Evolutionary conservation across 2,888 invertebrate genomes (phyloP).

Genomic region (Helicoverpa assulta): DNA sequence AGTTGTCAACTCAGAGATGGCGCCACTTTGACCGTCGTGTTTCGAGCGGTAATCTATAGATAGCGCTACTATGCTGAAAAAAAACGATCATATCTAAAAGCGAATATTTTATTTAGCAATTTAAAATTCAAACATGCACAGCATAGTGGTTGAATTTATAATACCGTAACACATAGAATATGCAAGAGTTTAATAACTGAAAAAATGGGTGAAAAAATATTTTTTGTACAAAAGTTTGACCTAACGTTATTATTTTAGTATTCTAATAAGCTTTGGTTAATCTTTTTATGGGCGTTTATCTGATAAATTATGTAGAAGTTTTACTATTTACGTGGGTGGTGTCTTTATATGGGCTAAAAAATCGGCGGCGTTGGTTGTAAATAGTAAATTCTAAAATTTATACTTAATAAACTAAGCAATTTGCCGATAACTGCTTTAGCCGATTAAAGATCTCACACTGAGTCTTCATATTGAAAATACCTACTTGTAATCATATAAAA

Average conservation of each 20-base stretch:
- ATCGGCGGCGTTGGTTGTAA: neutral
- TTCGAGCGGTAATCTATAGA: conserved; percentile 23
- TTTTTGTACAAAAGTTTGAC: conserved; percentile 7
- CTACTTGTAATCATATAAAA: too few species aligned
- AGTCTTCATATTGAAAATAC: too few species aligned
- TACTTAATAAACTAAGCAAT: too few species aligned
- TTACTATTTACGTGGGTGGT: neutral
- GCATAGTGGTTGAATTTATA: conserved; percentile 30
- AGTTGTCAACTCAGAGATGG: conserved; percentile 20
- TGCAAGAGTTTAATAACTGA: conserved; percentile 30
- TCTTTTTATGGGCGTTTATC: conserved; percentile 24
- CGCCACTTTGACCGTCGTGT: neutral
- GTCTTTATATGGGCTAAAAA: neutral
- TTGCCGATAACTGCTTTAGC: too few species aligned
- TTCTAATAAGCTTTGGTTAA: conserved; percentile 33
- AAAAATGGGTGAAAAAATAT: conserved; percentile 34
- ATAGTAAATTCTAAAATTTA: neutral
- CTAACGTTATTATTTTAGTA: conserved; percentile 37
- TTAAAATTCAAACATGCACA: conserved; percentile 30
- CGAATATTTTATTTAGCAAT: conserved; percentile 14
- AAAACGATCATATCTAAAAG: neutral
- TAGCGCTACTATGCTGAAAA: conserved; percentile 29
- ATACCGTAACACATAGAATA: conserved; percentile 40
- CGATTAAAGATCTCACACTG: too few species aligned
- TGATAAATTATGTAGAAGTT: conserved; percentile 11